A percentile compares a stretch with the other conserved stretches of the same genome.
Evolutionary conservation across 2,888 invertebrate genomes (phyloP).

Genomic region (Pristionchus entomophagus): DNA sequence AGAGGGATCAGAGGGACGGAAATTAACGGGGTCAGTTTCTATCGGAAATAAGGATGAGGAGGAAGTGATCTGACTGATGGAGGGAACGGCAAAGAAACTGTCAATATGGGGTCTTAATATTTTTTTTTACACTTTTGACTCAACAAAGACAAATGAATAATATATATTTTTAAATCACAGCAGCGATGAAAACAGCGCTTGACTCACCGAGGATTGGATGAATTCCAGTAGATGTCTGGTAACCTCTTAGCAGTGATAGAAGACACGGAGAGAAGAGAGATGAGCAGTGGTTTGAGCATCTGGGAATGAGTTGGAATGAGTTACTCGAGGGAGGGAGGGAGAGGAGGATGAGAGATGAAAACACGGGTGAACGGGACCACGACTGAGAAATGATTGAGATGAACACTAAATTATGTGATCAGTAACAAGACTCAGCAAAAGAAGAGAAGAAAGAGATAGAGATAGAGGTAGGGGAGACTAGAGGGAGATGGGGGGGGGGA

Average conservation of each 20-base stretch:
- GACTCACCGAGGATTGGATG: slow-evolving; percentile 30
- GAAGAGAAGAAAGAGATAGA: neutral
- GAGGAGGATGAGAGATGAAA: neutral
- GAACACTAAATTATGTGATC: neutral
- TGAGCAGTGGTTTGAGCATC: neutral
- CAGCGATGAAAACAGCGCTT: no score
- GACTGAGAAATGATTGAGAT: neutral
- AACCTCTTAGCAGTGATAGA: neutral
- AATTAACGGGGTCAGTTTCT: neutral
- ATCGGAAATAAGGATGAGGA: neutral
- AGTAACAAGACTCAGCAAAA: neutral
- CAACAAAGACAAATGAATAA: no score
- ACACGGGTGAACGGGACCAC: neutral
- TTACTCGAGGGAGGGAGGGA: neutral
- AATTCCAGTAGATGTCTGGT: slow-evolving; percentile 41
- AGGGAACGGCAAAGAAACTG: neutral
- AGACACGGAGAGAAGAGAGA: neutral
- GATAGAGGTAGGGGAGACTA: neutral
- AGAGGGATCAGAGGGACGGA: slow-evolving; percentile 23
- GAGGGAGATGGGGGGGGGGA: neutral
- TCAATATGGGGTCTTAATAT: neutral
- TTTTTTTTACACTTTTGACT: no score
- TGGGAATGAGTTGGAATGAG: neutral
- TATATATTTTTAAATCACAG: no score
- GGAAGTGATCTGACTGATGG: neutral